A percentile compares a stretch with the other conserved stretches of the same genome.
Conservation (phyloP, 1,140 invertebrate genomes). For the Pararge aegeria region DNA sequence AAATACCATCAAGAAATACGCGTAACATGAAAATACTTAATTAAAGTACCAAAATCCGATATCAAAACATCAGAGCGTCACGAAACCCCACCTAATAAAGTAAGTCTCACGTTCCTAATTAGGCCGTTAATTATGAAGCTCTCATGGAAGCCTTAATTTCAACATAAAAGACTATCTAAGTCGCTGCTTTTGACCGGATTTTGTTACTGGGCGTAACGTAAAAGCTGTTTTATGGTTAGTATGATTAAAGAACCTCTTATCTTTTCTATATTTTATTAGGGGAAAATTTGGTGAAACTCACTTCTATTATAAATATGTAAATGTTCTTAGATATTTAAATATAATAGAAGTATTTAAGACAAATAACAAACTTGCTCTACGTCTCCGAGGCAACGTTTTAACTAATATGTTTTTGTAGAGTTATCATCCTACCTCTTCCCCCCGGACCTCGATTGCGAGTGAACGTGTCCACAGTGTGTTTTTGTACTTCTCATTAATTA, state of each 20-base stretch:
- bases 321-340: too few relatives aligned
- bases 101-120: conserved; percentile 74
- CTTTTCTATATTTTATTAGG: conserved; percentile 1
- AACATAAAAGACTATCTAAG: conserved; percentile 63
- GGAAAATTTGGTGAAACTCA: not conserved
- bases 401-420: too few relatives aligned
- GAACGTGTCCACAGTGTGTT: too few relatives aligned
- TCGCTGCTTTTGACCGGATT: conserved; percentile 64
- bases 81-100: conserved; percentile 69
- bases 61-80: conserved; percentile 58
- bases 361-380: too few relatives aligned
- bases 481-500: too few relatives aligned
- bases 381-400: too few relatives aligned
- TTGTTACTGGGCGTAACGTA: conserved; percentile 42
- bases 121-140: conserved; percentile 74
- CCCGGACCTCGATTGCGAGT: too few relatives aligned
- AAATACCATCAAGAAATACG: conserved; percentile 40
- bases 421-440: too few relatives aligned
- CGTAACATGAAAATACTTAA: conserved; percentile 66
- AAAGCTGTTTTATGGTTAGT: conserved; percentile 23
- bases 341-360: too few relatives aligned
- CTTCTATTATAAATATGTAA: not conserved
- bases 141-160: conserved; percentile 73
- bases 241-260: conserved; percentile 7
- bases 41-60: conserved; percentile 77